Percentiles rank a stretch among this genome's conserved stretches.
These are phyloP conservation scores for Brienomyrus longianalis DNA, from an alignment of 2,113 vertebrate species.

Conservation along the genomic window DNA sequence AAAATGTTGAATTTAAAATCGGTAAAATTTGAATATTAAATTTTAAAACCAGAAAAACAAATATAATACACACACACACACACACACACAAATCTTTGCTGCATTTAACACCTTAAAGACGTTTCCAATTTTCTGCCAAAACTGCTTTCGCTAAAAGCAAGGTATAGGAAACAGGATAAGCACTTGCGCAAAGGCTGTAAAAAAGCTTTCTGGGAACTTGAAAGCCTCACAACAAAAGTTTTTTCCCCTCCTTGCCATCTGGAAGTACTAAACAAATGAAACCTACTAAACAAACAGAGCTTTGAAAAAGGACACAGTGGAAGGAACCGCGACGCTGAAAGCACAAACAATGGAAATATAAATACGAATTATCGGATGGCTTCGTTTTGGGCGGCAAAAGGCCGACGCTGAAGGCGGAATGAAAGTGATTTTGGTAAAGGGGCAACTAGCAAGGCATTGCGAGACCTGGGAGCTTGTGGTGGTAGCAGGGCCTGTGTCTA, in stretches of 20 bases:
- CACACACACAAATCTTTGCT: background rate
- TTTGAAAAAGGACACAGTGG: constrained; percentile 3
- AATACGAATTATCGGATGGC: background rate
- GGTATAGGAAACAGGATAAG: constrained; percentile 69
- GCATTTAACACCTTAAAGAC: constrained; percentile 48
- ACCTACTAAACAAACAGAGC: constrained; percentile 67
- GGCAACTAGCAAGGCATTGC: background rate
- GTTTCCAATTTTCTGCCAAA: constrained; percentile 60
- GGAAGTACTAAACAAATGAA: constrained; percentile 79
- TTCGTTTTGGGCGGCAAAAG: background rate
- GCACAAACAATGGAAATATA: constrained; percentile 11
- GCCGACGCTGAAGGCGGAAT: too few relatives aligned
- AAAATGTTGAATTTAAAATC: too few relatives aligned
- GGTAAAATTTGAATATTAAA: background rate
- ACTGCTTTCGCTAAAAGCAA: constrained; percentile 62
- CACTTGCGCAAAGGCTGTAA: constrained; percentile 68
- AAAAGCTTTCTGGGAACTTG: constrained; percentile 70
- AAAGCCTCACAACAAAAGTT: constrained; percentile 69
- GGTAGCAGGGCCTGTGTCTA: constrained; percentile 56
- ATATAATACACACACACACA: background rate
- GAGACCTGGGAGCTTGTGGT: constrained; percentile 28
- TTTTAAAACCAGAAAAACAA: background rate
- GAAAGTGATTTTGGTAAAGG: background rate
- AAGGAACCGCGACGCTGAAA: constrained; percentile 13
- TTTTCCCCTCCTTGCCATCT: constrained; percentile 62